Base-by-base conservation (phyloP, 2,888 invertebrate species). In the Dasysyrphus tricinctus region DNA sequence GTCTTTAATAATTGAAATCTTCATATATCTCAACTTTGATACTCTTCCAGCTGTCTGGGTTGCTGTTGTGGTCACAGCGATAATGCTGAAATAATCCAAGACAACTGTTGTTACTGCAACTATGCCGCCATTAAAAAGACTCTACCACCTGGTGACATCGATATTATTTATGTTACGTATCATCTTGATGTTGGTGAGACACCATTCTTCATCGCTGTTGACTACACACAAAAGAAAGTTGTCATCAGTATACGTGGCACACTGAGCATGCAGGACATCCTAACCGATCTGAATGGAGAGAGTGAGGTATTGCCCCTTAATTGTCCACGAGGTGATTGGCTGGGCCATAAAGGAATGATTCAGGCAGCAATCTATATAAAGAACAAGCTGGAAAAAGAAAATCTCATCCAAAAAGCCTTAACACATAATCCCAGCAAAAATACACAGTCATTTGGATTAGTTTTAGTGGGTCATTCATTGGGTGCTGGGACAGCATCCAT, bases 341-440 rank as follows among this genome's bases (percentile, higher is more conserved):
- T 96, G n/a, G 97, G 97, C 0, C 97, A 97, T 92, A 97, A 97
- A 93, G 97, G 97, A 3, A 97, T 97, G 97, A 96, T 97, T 1
- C 96, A 96, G 90, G 96, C 97, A 2, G 97, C 97, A 12, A 95
- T 96, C 84, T 97, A 97, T 90, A 96, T 97, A 90, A 94, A 95
- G 73, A 95, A 95, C 88, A 97, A 97, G 91, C 92, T 97, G 67
- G 93, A 94, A 83, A 94, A 96, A 63, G 96, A 97, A 90, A 94
- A 94, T 88, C 94, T 97, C 85, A 94, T 97, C 57, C 94, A 95
- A 69, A 94, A 94, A 89, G 97, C 97, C 2, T 94, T 96, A 88
- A 91, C 93, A 56, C 93, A 94, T 89, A 94, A 94, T 90, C 93
- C 93, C 61, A 93, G 93, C 29, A 93, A 94, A 56, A 94, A 94